Percentiles rank a stretch among this genome's conserved stretches.
These are phyloP conservation scores for Betta splendens DNA, from an alignment of 2,797 vertebrate genomes.

Conservation along the genomic window DNA sequence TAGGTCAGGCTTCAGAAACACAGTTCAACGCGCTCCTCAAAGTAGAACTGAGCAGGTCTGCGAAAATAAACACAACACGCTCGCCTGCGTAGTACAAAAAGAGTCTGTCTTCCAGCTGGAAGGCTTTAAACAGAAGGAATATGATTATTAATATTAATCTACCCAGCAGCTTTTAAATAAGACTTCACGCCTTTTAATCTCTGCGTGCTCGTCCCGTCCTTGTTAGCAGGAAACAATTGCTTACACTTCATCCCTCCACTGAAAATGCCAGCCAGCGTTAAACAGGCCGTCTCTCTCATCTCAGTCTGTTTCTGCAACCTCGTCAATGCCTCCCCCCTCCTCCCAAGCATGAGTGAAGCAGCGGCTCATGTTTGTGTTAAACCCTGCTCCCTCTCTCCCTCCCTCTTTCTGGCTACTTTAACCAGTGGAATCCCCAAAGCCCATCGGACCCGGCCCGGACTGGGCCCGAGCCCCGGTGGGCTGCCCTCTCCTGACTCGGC, in stretches of 20 bases:
- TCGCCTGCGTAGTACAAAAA: constrained; percentile 26
- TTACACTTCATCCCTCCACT: constrained; percentile 7
- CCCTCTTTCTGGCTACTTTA: constrained; percentile 23
- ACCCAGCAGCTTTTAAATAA: constrained; percentile 11
- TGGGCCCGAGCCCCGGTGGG: constrained; percentile 22
- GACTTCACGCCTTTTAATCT: constrained; percentile 13
- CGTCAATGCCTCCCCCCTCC: constrained; percentile 26
- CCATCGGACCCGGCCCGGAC: constrained; percentile 47
- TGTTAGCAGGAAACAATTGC: constrained; percentile 31
- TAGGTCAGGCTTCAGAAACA: constrained; percentile 72
- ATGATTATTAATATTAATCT: constrained; percentile 13
- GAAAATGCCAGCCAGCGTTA: constrained; percentile 40
- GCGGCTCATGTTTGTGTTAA: constrained; percentile 39
- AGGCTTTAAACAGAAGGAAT: constrained; percentile 9
- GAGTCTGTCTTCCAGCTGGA: constrained; percentile 37
- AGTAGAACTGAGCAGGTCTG: constrained; percentile 59
- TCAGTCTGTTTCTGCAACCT: constrained; percentile 36
- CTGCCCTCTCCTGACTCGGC: constrained; percentile 39
- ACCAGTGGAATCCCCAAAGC: constrained; percentile 25
- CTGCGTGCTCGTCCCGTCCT: constrained; percentile 24
- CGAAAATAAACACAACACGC: constrained; percentile 33
- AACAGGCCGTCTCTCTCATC: constrained; percentile 35
- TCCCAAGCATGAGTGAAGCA: constrained; percentile 32
- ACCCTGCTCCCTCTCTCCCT: no score
- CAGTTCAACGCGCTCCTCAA: constrained; percentile 61